These are phyloP conservation scores for Pantala flavescens DNA, from an alignment of 1,140 invertebrate genomes.

Conservation along the genomic window DNA sequence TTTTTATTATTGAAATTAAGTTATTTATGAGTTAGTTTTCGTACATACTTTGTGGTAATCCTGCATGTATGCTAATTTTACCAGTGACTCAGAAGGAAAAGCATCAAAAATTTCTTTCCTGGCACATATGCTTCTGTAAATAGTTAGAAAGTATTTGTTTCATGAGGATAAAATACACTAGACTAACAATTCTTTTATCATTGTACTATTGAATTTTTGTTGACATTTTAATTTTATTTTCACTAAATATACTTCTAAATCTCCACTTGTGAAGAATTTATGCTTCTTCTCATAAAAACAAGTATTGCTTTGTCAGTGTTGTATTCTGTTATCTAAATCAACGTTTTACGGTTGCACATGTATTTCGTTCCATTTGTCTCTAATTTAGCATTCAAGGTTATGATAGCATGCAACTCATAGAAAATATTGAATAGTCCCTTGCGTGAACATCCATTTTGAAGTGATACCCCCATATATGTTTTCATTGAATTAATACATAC, in stretches of 20 bases:
- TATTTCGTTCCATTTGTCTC: neutral
- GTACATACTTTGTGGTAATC: neutral
- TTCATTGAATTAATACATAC: neutral
- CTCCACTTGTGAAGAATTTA: neutral
- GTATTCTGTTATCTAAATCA: neutral
- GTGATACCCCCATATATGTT: neutral
- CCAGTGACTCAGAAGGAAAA: conserved; percentile 1
- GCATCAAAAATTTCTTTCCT: conserved; percentile 3
- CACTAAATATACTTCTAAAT: neutral
- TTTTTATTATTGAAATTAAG: too few relatives aligned
- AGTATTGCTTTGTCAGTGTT: conserved; percentile 2
- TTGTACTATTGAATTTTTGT: neutral
- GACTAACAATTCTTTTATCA: neutral
- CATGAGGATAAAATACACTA: neutral
- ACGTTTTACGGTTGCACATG: neutral
- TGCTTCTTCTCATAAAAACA: neutral
- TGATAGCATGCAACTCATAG: conserved; percentile 5
- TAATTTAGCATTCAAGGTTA: neutral
- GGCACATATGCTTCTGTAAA: conserved; percentile 2
- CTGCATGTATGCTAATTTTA: neutral
- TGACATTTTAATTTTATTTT: neutral
- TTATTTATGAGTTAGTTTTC: too few relatives aligned
- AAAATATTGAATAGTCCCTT: neutral
- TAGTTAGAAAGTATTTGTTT: neutral
- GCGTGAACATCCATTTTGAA: neutral